Evolutionary conservation across 2,113 vertebrate species (phyloP).

Genomic region (Etheostoma spectabile): DNA sequence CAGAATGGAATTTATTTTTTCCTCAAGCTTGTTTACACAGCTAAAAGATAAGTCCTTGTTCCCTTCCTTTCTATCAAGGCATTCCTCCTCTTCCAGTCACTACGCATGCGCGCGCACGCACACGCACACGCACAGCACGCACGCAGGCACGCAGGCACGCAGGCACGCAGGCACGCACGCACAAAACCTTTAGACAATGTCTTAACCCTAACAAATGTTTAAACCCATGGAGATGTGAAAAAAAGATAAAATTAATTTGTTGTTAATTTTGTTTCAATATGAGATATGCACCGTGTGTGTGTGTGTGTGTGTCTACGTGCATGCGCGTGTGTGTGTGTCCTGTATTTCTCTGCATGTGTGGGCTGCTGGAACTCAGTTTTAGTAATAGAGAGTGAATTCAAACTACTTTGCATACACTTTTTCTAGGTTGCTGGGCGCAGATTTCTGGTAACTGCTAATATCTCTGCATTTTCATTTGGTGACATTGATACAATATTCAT

Average conservation of each 20-base stretch:
- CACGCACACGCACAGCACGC: neutral
- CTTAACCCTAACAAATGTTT: neutral
- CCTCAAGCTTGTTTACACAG: conserved; percentile 64
- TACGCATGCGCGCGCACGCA: neutral
- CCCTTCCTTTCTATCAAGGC: conserved; percentile 69
- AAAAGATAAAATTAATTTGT: neutral
- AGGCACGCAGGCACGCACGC: conserved; percentile 18
- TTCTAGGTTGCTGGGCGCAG: conserved; percentile 42
- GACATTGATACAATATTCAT: conserved; percentile 42
- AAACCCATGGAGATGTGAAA: neutral
- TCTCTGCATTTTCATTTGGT: conserved; percentile 52
- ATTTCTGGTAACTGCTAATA: conserved; percentile 44
- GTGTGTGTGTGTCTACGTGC: neutral
- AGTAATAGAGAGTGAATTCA: conserved; percentile 46
- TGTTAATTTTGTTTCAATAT: neutral
- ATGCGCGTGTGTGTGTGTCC: conserved; percentile 6
- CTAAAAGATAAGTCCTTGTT: conserved; percentile 60
- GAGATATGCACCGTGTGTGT: neutral
- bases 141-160: conserved; percentile 25
- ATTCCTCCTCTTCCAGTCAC: conserved; percentile 64
- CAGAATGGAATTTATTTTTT: conserved; percentile 44
- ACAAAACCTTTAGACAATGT: neutral
- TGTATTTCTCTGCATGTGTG: conserved; percentile 57
- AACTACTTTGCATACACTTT: conserved; percentile 45
- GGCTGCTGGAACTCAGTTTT: conserved; percentile 58